These are phyloP conservation scores for Metallyticus violacea DNA, from an alignment of 2,888 invertebrate genomes.

Conservation along the genomic window DNA sequence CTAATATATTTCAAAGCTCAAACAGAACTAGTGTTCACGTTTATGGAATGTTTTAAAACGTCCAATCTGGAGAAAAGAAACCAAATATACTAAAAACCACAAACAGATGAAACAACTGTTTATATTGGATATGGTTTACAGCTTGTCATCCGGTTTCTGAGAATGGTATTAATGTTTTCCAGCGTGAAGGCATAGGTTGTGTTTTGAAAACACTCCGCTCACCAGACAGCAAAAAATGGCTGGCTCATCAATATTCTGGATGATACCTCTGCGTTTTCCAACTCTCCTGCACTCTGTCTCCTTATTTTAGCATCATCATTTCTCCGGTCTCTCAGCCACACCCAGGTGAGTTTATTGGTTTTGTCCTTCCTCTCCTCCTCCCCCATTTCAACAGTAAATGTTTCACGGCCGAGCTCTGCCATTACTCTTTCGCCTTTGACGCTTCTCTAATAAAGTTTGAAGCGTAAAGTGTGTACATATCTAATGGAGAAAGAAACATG, in stretches of 20 bases:
- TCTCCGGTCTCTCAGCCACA: not conserved
- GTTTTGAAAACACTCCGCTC: not conserved
- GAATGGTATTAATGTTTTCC: not conserved
- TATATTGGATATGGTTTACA: no score
- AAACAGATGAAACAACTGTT: no score
- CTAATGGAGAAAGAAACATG: slow-evolving; percentile 3
- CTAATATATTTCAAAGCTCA: no score
- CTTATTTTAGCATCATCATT: not conserved
- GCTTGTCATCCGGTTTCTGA: not conserved
- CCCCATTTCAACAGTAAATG: not conserved
- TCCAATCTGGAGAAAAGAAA: no score
- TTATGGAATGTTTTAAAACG: no score
- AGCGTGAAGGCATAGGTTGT: not conserved
- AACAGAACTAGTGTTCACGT: no score
- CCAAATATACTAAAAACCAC: no score
- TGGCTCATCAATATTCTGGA: not conserved
- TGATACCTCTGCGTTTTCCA: not conserved
- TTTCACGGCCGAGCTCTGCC: not conserved
- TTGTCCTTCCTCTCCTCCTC: not conserved
- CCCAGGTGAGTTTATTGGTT: not conserved
- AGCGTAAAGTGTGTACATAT: slow-evolving; percentile 12
- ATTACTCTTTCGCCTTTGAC: slow-evolving; percentile 9
- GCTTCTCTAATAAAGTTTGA: slow-evolving; percentile 16
- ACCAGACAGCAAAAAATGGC: not conserved
- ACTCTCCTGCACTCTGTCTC: not conserved